phyloP scores from a whole-genome alignment of 2,888 invertebrate species.

The Drosophila diplacantha region DNA sequence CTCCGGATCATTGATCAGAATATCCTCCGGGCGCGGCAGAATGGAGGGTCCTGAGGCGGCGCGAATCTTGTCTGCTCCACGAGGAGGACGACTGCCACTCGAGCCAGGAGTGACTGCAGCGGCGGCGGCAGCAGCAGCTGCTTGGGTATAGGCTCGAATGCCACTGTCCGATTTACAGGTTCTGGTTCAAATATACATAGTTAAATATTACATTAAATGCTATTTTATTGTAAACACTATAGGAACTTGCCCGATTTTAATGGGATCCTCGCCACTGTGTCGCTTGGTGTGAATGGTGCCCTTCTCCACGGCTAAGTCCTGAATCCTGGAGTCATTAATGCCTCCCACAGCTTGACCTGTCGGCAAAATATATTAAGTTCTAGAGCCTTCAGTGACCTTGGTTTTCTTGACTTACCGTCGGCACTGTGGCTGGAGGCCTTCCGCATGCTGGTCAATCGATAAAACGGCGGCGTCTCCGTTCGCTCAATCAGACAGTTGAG shows the following conservation, averaged over 20 bases:
- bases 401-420: constrained; percentile 78
- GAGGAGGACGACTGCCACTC: constrained; percentile 79
- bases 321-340: constrained; percentile 78
- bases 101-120: constrained; percentile 57
- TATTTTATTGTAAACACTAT: fast-evolving
- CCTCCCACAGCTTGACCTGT: constrained; percentile 76
- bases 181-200: constrained; percentile 56
- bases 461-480: constrained; percentile 98
- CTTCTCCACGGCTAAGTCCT: constrained; percentile 85
- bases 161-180: constrained; percentile 83
- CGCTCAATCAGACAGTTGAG: constrained; percentile 96
- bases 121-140: constrained; percentile 70
- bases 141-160: constrained; percentile 79
- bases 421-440: constrained; percentile 90
- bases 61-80: constrained; percentile 81
- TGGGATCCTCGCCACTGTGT: constrained; percentile 92
- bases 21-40: constrained; percentile 78
- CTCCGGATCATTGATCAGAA: constrained; percentile 79
- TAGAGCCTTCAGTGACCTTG: neutral
- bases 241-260: constrained; percentile 83
- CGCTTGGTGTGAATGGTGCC: constrained; percentile 98
- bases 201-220: neutral
- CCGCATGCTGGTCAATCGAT: constrained; percentile 93
- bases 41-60: constrained; percentile 82
- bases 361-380: neutral